These are phyloP conservation scores for Pocillopora meandrina DNA, from an alignment of 92 coral and sea anemone species.

Conservation along the genomic window DNA sequence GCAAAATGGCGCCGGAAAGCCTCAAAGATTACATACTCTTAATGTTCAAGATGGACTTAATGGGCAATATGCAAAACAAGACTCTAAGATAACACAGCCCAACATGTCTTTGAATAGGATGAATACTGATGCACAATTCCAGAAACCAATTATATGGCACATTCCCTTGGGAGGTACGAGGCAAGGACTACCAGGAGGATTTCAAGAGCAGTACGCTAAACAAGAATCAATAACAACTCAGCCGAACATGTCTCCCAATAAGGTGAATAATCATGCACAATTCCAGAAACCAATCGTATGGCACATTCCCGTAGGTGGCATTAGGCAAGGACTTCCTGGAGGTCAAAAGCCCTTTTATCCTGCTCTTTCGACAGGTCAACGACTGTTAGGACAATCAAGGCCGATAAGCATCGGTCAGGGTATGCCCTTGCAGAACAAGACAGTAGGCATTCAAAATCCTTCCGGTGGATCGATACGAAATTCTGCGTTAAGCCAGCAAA, in stretches of 20 bases:
- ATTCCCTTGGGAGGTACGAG: constrained; percentile 4
- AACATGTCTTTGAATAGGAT: neutral
- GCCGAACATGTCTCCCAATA: neutral
- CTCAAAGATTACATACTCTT: neutral
- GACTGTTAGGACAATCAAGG: neutral
- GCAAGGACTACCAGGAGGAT: neutral
- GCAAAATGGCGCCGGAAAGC: neutral
- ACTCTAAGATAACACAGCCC: neutral
- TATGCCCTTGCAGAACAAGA: neutral
- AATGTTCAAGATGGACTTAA: neutral
- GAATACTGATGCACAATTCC: constrained; percentile 13
- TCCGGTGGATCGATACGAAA: neutral
- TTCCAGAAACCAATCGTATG: constrained; percentile 29
- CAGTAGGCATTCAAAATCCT: neutral
- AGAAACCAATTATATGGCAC: constrained; percentile 37
- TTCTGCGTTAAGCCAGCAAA: neutral
- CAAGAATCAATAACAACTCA: neutral
- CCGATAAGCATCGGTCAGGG: neutral
- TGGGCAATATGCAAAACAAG: neutral
- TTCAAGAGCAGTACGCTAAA: neutral
- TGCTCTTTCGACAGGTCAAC: neutral
- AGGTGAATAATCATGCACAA: constrained; percentile 3
- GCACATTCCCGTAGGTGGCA: constrained; percentile 18
- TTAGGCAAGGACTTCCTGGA: neutral
- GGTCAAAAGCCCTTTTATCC: constrained; percentile 1